Conservation (phyloP, 2,113 vertebrate genomes). For the Oxyura jamaicensis region DNA sequence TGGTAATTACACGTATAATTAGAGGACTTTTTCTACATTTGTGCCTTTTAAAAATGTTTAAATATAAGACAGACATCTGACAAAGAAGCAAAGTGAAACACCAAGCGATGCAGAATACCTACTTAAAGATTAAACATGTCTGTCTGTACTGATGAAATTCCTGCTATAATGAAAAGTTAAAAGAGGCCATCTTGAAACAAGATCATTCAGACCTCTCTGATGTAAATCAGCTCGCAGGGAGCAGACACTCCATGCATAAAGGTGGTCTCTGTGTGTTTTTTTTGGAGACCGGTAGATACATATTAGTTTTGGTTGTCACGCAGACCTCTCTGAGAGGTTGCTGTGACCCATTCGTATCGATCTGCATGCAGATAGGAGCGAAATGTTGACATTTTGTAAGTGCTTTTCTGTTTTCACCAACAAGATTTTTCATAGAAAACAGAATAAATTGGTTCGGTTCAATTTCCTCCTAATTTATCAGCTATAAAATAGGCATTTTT, state of each 20-base stretch:
- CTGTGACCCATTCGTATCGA: conserved; percentile 42
- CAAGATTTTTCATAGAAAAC: conserved; percentile 12
- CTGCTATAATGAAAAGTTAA: background rate
- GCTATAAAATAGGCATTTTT: background rate
- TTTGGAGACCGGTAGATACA: background rate
- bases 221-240: background rate
- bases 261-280: background rate
- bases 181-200: background rate
- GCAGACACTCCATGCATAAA: background rate
- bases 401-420: conserved; percentile 15
- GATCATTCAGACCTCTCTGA: background rate
- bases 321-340: conserved; percentile 43
- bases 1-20: background rate
- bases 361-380: background rate
- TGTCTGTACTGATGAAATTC: background rate
- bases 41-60: background rate
- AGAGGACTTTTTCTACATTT: background rate
- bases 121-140: background rate
- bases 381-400: conserved; percentile 46
- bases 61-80: background rate
- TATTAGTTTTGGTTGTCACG: conserved; percentile 27
- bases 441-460: conserved; percentile 6
- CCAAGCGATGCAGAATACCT: background rate
- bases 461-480: background rate
- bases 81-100: background rate